phyloP scores from a whole-genome alignment of 2,113 vertebrate species.

The Elephantulus edwardii region DNA sequence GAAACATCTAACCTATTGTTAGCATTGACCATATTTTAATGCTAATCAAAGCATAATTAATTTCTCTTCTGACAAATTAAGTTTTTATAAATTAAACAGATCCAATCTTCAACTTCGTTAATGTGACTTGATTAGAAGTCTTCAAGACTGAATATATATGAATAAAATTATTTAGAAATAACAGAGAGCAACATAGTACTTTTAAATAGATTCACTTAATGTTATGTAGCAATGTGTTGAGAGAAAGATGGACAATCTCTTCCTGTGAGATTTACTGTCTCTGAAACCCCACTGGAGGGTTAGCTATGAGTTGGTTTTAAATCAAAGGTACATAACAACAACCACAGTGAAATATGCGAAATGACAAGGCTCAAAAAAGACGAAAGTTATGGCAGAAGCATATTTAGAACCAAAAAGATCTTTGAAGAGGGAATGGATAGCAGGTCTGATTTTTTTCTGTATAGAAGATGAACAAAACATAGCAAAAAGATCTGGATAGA shows the following conservation, averaged over 20 bases:
- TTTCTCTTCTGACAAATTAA: slow-evolving; percentile 20
- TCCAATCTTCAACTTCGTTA: background rate
- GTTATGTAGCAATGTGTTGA: background rate
- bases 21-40: background rate
- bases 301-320: too few species aligned
- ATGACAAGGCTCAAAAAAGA: background rate
- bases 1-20: background rate
- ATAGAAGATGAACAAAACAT: background rate
- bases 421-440: background rate
- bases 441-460: background rate
- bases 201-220: background rate
- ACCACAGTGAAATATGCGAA: too few species aligned
- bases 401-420: background rate
- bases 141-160: background rate
- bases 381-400: background rate
- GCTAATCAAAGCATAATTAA: too few species aligned
- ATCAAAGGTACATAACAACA: too few species aligned
- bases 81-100: background rate
- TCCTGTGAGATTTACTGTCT: too few species aligned
- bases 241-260: too few species aligned
- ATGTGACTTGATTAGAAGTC: background rate
- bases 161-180: slow-evolving; percentile 30
- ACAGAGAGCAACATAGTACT: background rate
- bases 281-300: too few species aligned
- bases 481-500: background rate